phyloP scores from a whole-genome alignment of 2,113 vertebrate genomes.

The Spizaetus ornatus region DNA sequence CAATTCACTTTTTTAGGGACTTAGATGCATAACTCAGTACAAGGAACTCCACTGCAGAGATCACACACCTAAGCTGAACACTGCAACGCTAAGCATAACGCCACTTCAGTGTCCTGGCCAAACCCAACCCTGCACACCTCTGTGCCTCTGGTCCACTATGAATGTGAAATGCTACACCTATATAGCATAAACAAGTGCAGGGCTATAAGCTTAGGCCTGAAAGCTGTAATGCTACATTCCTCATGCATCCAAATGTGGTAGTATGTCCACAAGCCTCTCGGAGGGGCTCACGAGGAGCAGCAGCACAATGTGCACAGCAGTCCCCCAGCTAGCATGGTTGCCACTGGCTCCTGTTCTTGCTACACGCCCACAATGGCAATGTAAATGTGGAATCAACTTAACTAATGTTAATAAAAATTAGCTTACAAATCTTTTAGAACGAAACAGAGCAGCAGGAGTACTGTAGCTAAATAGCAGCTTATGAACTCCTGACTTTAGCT shows the following conservation, averaged over 20 bases:
- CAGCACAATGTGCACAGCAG: background rate
- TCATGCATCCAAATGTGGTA: background rate
- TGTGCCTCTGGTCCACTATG: background rate
- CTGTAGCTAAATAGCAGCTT: background rate
- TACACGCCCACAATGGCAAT: accelerated
- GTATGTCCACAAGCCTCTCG: background rate
- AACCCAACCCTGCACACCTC: background rate
- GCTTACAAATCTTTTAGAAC: background rate
- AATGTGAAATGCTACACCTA: background rate
- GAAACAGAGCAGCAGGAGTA: background rate
- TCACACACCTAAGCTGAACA: background rate
- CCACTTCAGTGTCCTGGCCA: too few relatives aligned
- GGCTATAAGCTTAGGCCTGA: background rate
- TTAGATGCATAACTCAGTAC: background rate
- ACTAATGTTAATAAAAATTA: background rate
- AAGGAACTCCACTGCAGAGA: background rate
- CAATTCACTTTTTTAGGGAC: background rate
- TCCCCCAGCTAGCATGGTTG: background rate
- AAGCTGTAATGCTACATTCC: background rate
- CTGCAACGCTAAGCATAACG: background rate
- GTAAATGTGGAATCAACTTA: background rate
- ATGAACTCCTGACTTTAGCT: background rate
- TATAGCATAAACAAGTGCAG: background rate
- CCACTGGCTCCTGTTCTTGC: background rate
- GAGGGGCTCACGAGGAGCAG: background rate